phyloP scores from a whole-genome alignment of 2,888 invertebrate species.

The Caenorhabditis sp. region DNA sequence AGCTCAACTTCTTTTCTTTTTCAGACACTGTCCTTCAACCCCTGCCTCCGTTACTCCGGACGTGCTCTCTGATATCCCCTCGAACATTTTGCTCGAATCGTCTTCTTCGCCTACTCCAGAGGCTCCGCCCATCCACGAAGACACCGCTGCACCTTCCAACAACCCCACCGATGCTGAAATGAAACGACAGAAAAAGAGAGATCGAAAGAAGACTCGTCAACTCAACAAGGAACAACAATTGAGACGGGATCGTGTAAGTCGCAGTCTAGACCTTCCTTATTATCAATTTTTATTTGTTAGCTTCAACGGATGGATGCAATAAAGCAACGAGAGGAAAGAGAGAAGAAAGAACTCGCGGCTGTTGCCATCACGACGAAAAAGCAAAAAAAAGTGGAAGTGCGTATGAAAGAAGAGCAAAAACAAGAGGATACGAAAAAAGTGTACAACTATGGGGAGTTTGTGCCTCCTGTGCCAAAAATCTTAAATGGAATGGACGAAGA shows the following conservation, averaged over 20 bases:
- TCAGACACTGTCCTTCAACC: not conserved
- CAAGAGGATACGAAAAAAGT: not conserved
- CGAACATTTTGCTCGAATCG: not conserved
- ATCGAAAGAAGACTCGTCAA: slow-evolving; percentile 33
- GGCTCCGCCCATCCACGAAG: not conserved
- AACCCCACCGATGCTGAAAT: slow-evolving; percentile 3
- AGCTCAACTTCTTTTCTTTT: not conserved
- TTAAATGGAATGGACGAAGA: too few species aligned
- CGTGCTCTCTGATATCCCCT: slow-evolving; percentile 18
- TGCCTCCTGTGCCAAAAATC: too few species aligned
- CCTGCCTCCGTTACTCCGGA: not conserved
- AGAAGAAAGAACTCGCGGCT: slow-evolving; percentile 14
- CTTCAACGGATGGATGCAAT: slow-evolving; percentile 21
- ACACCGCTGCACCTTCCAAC: not conserved
- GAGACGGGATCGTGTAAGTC: slow-evolving; percentile 21
- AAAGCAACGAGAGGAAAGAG: not conserved
- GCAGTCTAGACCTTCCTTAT: not conserved
- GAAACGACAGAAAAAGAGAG: slow-evolving; percentile 40
- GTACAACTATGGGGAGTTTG: too few species aligned
- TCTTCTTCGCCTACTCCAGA: not conserved
- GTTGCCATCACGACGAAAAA: slow-evolving; percentile 21
- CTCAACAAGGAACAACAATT: slow-evolving; percentile 24
- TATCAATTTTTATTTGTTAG: slow-evolving; percentile 2
- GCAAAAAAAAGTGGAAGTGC: not conserved
- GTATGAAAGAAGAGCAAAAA: not conserved